phyloP scores from a whole-genome alignment of 2,113 vertebrate genomes.

The Lethenteron camtschaticum region DNA sequence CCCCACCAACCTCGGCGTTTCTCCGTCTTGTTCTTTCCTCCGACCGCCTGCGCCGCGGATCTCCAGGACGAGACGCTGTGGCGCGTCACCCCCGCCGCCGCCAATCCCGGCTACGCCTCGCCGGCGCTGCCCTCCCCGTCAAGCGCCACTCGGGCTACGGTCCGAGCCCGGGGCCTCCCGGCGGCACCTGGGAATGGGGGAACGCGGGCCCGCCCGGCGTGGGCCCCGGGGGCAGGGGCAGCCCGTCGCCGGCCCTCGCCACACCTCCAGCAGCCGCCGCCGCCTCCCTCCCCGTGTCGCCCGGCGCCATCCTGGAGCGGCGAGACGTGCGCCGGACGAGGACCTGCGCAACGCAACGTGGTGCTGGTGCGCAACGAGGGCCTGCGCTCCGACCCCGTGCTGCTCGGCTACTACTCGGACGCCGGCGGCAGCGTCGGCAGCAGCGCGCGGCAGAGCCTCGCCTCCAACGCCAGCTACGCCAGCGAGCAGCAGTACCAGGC shows the following conservation, averaged over 20 bases:
- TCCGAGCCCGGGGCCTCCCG: constrained; percentile 2
- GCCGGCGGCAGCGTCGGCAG: not conserved
- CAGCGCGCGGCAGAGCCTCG: constrained; percentile 3
- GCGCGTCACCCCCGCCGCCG: no score
- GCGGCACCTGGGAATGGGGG: not conserved
- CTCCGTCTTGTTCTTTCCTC: no score
- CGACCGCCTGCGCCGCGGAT: no score
- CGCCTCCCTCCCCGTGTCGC: constrained; percentile 12
- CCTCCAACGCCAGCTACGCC: not conserved
- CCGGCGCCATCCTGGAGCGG: constrained; percentile 87
- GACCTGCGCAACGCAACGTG: constrained; percentile 71
- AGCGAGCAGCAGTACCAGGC: no score
- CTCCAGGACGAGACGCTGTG: no score
- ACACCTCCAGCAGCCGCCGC: no score
- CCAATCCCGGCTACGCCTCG: no score
- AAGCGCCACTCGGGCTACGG: not conserved
- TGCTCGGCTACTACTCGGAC: not conserved
- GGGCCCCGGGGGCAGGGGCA: no score
- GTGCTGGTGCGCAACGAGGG: constrained; percentile 74
- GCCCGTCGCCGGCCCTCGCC: no score
- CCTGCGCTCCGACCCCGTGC: constrained; percentile 43
- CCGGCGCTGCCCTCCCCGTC: no score
- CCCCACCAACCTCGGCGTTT: no score
- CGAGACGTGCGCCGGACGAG: constrained; percentile 82
- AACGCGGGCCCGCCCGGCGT: no score